Percentiles rank a stretch among this genome's conserved stretches.
Conservation (phyloP, 2,797 vertebrate genomes). For the Myiothlypis coronata region DNA sequence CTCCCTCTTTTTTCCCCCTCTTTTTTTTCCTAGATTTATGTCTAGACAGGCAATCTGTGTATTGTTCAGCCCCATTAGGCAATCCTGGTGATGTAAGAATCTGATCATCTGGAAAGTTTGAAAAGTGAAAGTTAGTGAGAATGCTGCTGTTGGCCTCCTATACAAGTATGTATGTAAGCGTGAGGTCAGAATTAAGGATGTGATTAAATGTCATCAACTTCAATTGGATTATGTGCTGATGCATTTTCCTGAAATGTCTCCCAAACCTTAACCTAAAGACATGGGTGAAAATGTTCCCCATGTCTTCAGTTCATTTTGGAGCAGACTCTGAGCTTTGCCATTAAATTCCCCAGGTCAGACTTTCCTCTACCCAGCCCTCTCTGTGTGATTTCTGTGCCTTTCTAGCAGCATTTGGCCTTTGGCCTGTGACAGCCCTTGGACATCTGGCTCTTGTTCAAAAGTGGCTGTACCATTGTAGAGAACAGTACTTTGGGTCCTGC, state of each 20-base stretch:
- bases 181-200: not conserved
- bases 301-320: not conserved
- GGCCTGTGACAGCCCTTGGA: fast-evolving
- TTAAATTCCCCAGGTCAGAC: not conserved
- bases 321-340: not conserved
- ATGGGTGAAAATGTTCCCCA: not conserved
- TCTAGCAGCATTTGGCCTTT: not conserved
- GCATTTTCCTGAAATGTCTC: not conserved
- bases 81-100: not conserved
- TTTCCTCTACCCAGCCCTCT: not conserved
- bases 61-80: not conserved
- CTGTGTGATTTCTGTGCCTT: not conserved
- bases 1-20: fast-evolving
- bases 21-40: not conserved
- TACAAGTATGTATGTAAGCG: fast-evolving
- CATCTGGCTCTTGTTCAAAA: not conserved
- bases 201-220: not conserved
- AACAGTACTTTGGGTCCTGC: not conserved
- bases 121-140: not conserved
- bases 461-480: fast-evolving
- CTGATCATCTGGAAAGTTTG: not conserved
- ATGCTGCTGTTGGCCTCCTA: not conserved
- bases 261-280: not conserved
- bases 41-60: not conserved
- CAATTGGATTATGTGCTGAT: not conserved